Conservation (phyloP, 2,797 vertebrate species). For the Nannoperca australis region DNA sequence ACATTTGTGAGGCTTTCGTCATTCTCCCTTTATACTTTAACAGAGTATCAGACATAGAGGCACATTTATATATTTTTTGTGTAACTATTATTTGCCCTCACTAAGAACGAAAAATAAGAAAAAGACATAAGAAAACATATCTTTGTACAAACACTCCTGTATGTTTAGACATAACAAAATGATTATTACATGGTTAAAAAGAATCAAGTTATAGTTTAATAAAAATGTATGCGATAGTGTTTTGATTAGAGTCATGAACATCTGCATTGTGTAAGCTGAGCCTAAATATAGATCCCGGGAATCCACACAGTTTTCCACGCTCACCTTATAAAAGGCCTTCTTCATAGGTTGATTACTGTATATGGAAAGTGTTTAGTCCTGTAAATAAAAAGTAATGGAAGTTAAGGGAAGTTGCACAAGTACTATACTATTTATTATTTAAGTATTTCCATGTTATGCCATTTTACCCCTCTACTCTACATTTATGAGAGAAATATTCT, state of each 20-base stretch:
- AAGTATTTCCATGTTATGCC: too few relatives aligned
- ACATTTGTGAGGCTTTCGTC: background rate
- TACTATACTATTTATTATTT: too few relatives aligned
- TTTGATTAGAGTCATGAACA: background rate
- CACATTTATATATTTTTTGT: background rate
- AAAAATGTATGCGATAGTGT: background rate
- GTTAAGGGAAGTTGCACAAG: background rate
- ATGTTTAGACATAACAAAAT: background rate
- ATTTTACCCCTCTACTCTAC: too few relatives aligned
- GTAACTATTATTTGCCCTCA: constrained; percentile 1
- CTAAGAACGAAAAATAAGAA: background rate
- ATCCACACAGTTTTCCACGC: background rate
- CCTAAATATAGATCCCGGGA: background rate
- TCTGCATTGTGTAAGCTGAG: background rate
- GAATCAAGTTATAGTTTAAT: background rate
- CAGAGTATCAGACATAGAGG: background rate
- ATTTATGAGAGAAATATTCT: too few relatives aligned
- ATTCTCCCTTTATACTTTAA: background rate
- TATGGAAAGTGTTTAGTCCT: background rate
- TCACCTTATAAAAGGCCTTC: background rate
- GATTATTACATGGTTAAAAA: too few relatives aligned
- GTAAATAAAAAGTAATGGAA: background rate
- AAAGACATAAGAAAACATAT: background rate
- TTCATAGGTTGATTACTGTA: background rate
- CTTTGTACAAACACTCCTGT: background rate